Evolutionary conservation across 2,113 vertebrate species (phyloP).

Genomic region (Elgaria multicarinata): DNA sequence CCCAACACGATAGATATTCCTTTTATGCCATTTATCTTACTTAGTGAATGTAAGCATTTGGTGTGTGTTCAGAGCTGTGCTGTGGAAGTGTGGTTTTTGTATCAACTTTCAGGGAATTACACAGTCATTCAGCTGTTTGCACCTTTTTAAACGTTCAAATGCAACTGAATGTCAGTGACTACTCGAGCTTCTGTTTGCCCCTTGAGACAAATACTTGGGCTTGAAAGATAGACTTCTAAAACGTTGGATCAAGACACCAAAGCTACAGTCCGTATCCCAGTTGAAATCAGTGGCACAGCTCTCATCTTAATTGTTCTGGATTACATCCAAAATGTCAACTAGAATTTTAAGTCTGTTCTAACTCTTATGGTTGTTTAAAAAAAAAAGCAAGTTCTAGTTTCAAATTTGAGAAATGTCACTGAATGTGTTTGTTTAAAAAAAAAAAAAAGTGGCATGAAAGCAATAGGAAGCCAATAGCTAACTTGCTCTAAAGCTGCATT

Average conservation of each 20-base stretch:
- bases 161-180: background rate
- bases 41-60: background rate
- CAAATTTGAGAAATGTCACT: background rate
- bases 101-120: background rate
- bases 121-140: background rate
- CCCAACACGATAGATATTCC: background rate
- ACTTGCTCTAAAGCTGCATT: background rate
- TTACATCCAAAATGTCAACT: background rate
- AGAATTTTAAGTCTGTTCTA: background rate
- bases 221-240: constrained; percentile 8
- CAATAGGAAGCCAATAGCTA: background rate
- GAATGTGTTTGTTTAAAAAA: too few relatives aligned
- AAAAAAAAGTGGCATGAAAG: background rate
- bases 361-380: background rate
- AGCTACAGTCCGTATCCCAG: background rate
- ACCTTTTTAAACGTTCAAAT: background rate
- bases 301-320: background rate
- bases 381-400: constrained; percentile 27
- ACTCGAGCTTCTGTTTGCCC: constrained; percentile 64
- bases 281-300: background rate
- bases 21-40: background rate
- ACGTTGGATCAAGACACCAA: background rate
- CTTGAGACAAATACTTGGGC: fast-evolving
- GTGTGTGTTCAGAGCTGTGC: background rate
- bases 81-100: background rate